These are phyloP conservation scores for Nerophis lumbriciformis DNA, from an alignment of 2,113 vertebrate species.

Conservation along the genomic window DNA sequence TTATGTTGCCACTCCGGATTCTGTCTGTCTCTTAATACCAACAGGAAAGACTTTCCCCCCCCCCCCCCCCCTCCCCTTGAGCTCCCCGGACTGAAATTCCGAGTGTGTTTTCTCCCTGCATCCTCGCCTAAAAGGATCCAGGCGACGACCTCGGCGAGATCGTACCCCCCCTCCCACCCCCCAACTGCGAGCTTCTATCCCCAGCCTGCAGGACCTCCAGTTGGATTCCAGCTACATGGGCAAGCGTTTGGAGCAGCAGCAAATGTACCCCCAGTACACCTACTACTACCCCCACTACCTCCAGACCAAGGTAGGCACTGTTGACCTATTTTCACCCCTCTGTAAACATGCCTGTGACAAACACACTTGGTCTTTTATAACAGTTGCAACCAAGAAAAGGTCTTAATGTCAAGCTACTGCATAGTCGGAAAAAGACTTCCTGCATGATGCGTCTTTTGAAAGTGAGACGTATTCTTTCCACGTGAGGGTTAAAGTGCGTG, in stretches of 20 bases:
- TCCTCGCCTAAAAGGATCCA: constrained; percentile 48
- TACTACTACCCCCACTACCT: constrained; percentile 97
- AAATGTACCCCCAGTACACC: constrained; percentile 99
- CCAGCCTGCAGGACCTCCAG: constrained; percentile 57
- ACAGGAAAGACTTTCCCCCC: constrained; percentile 32
- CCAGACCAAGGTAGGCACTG: constrained; percentile 88
- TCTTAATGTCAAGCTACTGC: background rate
- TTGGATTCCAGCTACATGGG: constrained; percentile 97
- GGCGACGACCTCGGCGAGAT: constrained; percentile 39
- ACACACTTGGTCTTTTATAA: background rate
- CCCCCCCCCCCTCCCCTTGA: constrained; percentile 13
- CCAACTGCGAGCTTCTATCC: constrained; percentile 49
- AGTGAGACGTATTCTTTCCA: background rate
- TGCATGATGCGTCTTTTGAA: background rate
- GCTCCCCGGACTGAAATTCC: constrained; percentile 36
- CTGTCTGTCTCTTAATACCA: constrained; percentile 20
- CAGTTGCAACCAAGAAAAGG: background rate
- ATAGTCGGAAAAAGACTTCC: background rate
- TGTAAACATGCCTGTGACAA: constrained; percentile 3
- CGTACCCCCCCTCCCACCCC: background rate
- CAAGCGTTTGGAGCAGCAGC: constrained; percentile 98
- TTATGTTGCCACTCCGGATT: constrained; percentile 28
- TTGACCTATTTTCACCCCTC: constrained; percentile 36
- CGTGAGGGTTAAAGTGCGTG: background rate
- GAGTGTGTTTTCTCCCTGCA: constrained; percentile 27